Evolutionary conservation across 2,888 invertebrate genomes (phyloP), one percentile per base, ranked within the genome.

Genomic region (Minunthozetes semirufus): DNA sequence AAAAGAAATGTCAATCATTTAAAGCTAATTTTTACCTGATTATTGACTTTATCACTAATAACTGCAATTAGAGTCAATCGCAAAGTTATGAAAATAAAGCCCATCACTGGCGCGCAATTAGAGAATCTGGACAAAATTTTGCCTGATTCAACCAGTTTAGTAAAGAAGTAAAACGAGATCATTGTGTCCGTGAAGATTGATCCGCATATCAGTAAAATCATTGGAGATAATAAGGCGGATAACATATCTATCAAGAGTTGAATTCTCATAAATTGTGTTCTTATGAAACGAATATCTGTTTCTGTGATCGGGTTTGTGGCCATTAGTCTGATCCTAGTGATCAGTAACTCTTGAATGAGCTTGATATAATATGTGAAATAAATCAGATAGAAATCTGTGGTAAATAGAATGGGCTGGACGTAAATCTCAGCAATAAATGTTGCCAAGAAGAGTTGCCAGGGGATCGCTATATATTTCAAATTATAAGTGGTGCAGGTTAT

Each of bases 181-280:
- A 63, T 38, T n/a, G 38, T 63, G 27, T 63, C 63, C 27, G 27
- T 33, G 63, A 63, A 63, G 11, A 63, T 63, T 33, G 63, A 63
- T n/a, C 33, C 63, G 5, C 29, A 63, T 1, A 63, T 33, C 6
- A 63, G 4, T 33, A 63, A 63, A 15, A 63, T 5, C 63, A 63
- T 63, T 5, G 63, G 63, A 2, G 63, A 63, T 33, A 33, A 1
- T 1, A 63, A 19, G 1, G 4, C 38, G n/a, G 63, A 63, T 33
- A 63, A 33, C 6, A 15, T 27, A 6, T 63, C 38, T 17, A 63
- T 33, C 11, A 63, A n/a, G 25, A n/a, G 38, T 33, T 63, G 63
- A 15, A 63, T 63, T 63, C 19, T 63, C 17, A 63, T 27, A 33
- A 33, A 63, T 2, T 63, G 5, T 13, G 13, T n/a, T 63, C 27